Evolutionary conservation across 1,140 invertebrate species (phyloP), one percentile per base, ranked within the genome.

Genomic region (Branchinecta lynchi): DNA sequence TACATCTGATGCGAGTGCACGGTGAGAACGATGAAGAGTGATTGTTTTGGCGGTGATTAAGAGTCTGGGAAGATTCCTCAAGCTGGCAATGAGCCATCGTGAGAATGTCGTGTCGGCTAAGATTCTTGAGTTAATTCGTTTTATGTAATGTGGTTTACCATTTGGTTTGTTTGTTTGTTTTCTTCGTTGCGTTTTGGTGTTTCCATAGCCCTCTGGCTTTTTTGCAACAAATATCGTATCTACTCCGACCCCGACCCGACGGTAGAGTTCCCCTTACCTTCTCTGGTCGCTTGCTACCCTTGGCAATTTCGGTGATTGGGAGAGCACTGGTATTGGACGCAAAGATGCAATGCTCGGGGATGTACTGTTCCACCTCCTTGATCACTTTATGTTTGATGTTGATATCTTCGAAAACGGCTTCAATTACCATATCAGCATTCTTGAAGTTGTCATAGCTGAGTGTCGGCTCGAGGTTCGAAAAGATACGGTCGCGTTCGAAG

Each of bases 401-500:
- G 66, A 99, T 81, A 80, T 99, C 92, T 81, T 99, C 97, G 80
- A 99, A 99, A 7, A 99, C 96, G 68, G 97, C 97, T 82, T 99
- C 97, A 75, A 99, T 96, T 0, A 99, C 89, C 77, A 99, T 88
- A 79, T 99, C 96, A 67, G 84, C 85, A 70, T 89, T 86, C 74
- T 88, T 88, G 74, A 99, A 95, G 68, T 86, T 82, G n/a, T 86
- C 81, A 77, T 98, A 99, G 65, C 85, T 82, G 20, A 96, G 78
- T 7, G 94, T 93, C 21, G 89, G 82, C 43, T 87, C 78, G 7
- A 99, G 81, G 73, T 89, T 87, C 0, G 93, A 84, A 69, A 96
- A 74, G 69, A 84, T 86, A 68, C 85, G 84, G 75, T 98, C 92
- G 72, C 85, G 86, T 77, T 94, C 86, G 76, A 90, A 81, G 8